Evolutionary conservation across 2,888 invertebrate species (phyloP).

Genomic region (Sinodicranocentrus sp.): DNA sequence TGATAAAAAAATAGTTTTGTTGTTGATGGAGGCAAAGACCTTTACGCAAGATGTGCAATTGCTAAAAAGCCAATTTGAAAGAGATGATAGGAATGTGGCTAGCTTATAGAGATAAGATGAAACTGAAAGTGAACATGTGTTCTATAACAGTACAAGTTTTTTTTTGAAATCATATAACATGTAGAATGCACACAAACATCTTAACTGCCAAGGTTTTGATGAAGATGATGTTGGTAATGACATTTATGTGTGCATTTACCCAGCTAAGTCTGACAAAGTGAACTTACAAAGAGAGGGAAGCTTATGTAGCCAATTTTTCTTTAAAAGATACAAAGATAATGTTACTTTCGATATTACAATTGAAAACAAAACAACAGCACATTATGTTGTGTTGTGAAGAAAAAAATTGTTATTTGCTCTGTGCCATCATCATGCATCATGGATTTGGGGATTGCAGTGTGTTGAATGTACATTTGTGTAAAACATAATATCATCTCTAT

Average conservation of each 20-base stretch:
- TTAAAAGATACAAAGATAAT: no score
- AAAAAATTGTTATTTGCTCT: not conserved
- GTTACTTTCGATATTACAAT: constrained; percentile 41
- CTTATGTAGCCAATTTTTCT: no score
- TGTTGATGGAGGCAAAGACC: constrained; percentile 51
- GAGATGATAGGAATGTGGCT: constrained; percentile 30
- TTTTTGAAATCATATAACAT: not conserved
- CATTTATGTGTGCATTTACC: constrained; percentile 34
- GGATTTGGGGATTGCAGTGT: no score
- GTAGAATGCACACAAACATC: constrained; percentile 2
- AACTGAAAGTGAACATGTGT: constrained; percentile 5
- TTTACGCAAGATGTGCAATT: constrained; percentile 31
- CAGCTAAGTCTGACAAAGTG: not conserved
- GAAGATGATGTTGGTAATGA: constrained; percentile 51
- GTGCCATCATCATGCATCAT: not conserved
- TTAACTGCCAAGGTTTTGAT: constrained; percentile 45
- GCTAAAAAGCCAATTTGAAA: constrained; percentile 37
- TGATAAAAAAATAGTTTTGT: not conserved
- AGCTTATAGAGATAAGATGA: not conserved
- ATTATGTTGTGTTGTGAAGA: not conserved
- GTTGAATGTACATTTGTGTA: not conserved
- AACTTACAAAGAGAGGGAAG: not conserved
- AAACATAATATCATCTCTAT: no score
- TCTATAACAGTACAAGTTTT: not conserved
- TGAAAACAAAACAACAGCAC: constrained; percentile 22